Evolutionary conservation across 2,888 invertebrate genomes (phyloP).

Genomic region (Magallana nippona): DNA sequence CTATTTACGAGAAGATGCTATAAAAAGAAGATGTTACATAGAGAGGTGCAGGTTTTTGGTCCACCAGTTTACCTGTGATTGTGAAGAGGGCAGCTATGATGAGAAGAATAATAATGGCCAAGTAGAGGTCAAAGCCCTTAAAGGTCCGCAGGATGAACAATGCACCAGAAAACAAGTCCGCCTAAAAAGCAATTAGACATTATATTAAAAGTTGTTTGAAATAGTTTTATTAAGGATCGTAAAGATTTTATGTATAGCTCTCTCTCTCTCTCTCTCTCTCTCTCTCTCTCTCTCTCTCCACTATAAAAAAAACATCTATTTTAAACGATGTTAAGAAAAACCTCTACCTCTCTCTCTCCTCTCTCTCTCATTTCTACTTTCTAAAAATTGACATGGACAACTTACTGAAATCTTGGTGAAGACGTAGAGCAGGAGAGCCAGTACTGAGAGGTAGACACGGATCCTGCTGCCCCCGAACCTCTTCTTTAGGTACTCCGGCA

Average conservation of each 20-base stretch:
- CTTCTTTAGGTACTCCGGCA: conserved; percentile 82
- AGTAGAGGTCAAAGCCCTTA: conserved; percentile 81
- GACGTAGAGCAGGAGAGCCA: conserved; percentile 82
- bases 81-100: conserved; percentile 82
- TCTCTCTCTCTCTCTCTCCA: not conserved
- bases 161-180: conserved; percentile 82
- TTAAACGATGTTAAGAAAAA: not conserved
- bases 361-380: too few relatives aligned
- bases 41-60: not conserved
- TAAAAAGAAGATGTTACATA: not conserved
- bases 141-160: conserved; percentile 82
- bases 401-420: conserved; percentile 83
- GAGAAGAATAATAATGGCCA: conserved; percentile 81
- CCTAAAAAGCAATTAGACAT: conserved; percentile 63
- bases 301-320: not conserved
- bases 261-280: not conserved
- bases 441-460: conserved; percentile 82
- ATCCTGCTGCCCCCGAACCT: conserved; percentile 83
- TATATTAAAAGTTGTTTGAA: not conserved
- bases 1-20: not conserved
- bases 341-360: conserved; percentile 30
- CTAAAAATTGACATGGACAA: too few relatives aligned
- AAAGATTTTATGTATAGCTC: not conserved
- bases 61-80: conserved; percentile 78
- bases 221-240: too few relatives aligned